phyloP scores from a whole-genome alignment of 1,140 invertebrate genomes.

The Aphidius ervi region DNA sequence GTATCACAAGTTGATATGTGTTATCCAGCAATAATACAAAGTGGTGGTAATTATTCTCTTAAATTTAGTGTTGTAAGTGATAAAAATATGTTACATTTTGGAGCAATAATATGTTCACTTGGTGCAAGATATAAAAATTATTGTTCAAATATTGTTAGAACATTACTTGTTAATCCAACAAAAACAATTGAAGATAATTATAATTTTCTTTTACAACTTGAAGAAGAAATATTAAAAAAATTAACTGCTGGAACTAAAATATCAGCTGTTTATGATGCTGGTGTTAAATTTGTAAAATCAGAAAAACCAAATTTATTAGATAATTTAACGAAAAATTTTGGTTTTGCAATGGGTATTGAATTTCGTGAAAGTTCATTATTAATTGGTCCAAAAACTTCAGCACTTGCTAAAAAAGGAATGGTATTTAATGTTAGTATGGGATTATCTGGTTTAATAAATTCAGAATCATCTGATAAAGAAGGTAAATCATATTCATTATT shows the following conservation, averaged over 20 bases:
- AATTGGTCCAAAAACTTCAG: conserved; percentile 84
- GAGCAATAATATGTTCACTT: conserved; percentile 91
- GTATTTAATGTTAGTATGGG: conserved; percentile 96
- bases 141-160: conserved; percentile 97
- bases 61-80: conserved; percentile 95
- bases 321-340: conserved; percentile 92
- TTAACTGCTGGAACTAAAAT: conserved; percentile 81
- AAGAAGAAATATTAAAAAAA: conserved; percentile 86
- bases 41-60: conserved; percentile 92
- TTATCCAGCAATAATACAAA: conserved; percentile 98
- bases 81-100: conserved; percentile 93
- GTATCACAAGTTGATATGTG: conserved; percentile 89
- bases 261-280: conserved; percentile 84
- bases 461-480: conserved; percentile 76
- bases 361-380: conserved; percentile 92
- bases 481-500: conserved; percentile 92
- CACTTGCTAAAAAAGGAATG: conserved; percentile 88
- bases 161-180: conserved; percentile 94
- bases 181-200: conserved; percentile 80
- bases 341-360: conserved; percentile 96
- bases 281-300: conserved; percentile 78
- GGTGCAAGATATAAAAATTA: conserved; percentile 96
- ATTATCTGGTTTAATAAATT: conserved; percentile 82
- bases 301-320: conserved; percentile 83
- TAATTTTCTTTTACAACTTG: conserved; percentile 85